Evolutionary conservation across 2,888 invertebrate genomes (phyloP), one percentile per base, ranked within the genome.

Genomic region (Dryobotodes eremita): DNA sequence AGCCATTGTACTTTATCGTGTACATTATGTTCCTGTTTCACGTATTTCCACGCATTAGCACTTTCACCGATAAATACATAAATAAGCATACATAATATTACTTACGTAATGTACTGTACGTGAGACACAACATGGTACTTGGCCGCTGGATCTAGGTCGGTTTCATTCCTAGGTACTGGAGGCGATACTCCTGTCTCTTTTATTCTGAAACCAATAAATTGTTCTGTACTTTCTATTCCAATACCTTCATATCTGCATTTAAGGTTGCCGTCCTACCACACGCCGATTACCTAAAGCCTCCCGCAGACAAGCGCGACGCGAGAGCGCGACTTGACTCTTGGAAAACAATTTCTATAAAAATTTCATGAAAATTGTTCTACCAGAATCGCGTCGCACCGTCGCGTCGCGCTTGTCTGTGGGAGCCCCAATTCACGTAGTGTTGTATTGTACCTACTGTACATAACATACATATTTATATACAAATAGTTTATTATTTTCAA

Each of bases 81-180:
- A 17, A 20, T 55, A 77, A 62, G 5, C 53, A 64, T 57, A 53
- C 42, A 79, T 75, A 26, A 71, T 62, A 48, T 23, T 50, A 92
- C 95, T 94, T 93, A 98, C 98, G 98, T 97, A 88, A 98, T 97
- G 88, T 98, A 98, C 79, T 98, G 98, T 0, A 98, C 97, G 92
- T 98, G 97, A 8, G 97, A 97, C 0, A 98, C 97, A 0, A 98
- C 97, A 85, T 98, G 98, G 89, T 98, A 98, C 90, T 98, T 98
- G 0, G 98, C 97, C 2, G 98, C 98, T 10, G 98, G 97, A 92
- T 98, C 98, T 90, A 98, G 97, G 91, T 98, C 98, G 15, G 97
- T 96, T 91, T 98, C 98, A 73, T 95, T 97, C 72, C 98, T 96
- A 36, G 96, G 94, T 0, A 97, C 95, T 36, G 98, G 98, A 0